phyloP scores from a whole-genome alignment of 2,888 invertebrate species.

The Torymus tubicola region DNA sequence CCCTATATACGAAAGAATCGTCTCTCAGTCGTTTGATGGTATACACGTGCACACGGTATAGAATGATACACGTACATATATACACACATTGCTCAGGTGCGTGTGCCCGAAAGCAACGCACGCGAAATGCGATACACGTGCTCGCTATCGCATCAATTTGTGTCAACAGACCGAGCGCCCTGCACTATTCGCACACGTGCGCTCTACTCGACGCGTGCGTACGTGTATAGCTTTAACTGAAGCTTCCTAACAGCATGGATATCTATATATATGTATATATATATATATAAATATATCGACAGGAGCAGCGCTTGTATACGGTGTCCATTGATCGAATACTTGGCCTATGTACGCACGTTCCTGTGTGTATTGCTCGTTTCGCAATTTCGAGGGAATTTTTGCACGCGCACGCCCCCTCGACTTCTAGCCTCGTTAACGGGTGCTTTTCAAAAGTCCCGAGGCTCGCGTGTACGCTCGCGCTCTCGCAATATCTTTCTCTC shows the following conservation, averaged over 20 bases:
- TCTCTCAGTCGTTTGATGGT: too few relatives aligned
- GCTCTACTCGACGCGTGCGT: not conserved
- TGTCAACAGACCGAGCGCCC: constrained; percentile 41
- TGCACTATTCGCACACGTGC: not conserved
- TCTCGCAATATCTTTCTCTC: too few relatives aligned
- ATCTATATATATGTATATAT: not conserved
- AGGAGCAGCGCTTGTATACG: not conserved
- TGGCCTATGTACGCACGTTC: too few relatives aligned
- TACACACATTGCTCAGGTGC: not conserved
- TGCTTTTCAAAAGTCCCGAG: constrained; percentile 33
- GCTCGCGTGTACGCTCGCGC: too few relatives aligned
- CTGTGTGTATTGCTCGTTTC: constrained; percentile 4
- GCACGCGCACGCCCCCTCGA: not conserved
- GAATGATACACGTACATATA: too few relatives aligned
- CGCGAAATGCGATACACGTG: constrained; percentile 24
- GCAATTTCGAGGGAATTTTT: constrained; percentile 27
- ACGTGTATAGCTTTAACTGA: not conserved
- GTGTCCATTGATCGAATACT: not conserved
- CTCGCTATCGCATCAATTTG: constrained; percentile 38
- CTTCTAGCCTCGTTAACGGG: constrained; percentile 26
- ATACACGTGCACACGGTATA: too few relatives aligned
- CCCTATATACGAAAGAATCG: too few relatives aligned
- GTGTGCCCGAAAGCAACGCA: not conserved
- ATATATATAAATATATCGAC: not conserved
- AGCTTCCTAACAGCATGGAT: not conserved